Evolutionary conservation across 2,797 vertebrate species (phyloP), one percentile per base, ranked within the genome.

Genomic region (Xerus rutilus): DNA sequence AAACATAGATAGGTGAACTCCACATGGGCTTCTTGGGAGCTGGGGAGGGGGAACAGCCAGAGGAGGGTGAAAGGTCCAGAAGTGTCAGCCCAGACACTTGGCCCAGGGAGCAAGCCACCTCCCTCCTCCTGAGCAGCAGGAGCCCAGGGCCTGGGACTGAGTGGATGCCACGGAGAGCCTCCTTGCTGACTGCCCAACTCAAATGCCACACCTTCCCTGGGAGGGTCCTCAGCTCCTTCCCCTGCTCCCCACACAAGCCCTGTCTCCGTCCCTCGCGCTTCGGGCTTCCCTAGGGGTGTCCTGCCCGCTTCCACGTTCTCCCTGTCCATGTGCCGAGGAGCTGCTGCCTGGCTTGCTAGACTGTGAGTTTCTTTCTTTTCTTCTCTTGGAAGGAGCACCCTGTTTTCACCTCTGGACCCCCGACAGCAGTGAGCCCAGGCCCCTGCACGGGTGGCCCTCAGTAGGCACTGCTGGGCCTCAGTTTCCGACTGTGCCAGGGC

Each of bases 381-480:
- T 12, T 12, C 9, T 54, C 18, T 69, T 30, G n/a, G 8, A 70
- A 49, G 69, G 49, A 43, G 43, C 4, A 5, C 35, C 14, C 45
- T 7, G 20, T 10, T 43, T n/a, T 30, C 11, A 3, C 32, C 49
- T 43, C 21, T 1, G 79, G 62, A 17, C 2, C 18, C 49, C 74
- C 30, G 14, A 4, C 4, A 62, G 62, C 32, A 5, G 21, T 10
- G 21, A 21, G 30, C 18, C 21, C 54, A 45, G 79, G 43, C 10
- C n/a, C n/a, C 74, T 47, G 82, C 39, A 35, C 73, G 52, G 1
- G 13, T 0, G 21, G 20, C 59, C 64, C 45, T 30, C 45, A 11
- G 32, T 1, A 2, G 43, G 8, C 23, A 2, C 0, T 30, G 49
- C 32, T 25, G 52, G 76, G 1, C n/a, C 9, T 25, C 54, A 21